phyloP scores from a whole-genome alignment of 2,113 vertebrate genomes.

The Hemiprocne comata region DNA sequence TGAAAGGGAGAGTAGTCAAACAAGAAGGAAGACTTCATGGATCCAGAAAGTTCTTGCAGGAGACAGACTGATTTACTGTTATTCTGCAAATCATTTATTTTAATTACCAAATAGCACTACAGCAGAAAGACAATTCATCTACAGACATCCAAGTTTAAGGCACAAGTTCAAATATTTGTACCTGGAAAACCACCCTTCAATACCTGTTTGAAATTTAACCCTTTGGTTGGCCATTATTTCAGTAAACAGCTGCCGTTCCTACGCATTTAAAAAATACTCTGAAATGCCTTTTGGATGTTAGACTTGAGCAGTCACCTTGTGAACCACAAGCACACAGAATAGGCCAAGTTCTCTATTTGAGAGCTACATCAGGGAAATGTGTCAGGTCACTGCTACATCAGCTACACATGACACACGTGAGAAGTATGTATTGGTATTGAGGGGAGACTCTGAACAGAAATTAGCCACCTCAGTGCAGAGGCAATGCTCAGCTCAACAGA shows the following conservation, averaged over 20 bases:
- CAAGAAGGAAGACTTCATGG: background rate
- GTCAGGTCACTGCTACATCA: background rate
- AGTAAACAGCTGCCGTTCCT: background rate
- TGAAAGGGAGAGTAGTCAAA: background rate
- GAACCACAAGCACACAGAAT: background rate
- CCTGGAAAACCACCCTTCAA: background rate
- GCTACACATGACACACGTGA: accelerated
- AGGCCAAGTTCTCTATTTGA: background rate
- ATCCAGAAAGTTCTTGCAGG: background rate
- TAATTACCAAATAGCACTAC: background rate
- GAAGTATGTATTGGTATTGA: background rate
- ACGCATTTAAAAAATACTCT: background rate
- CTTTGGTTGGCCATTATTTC: background rate
- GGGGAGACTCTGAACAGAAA: background rate
- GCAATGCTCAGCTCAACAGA: background rate
- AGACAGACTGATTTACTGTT: background rate
- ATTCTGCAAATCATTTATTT: background rate
- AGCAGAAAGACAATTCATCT: background rate
- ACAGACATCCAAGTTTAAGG: background rate
- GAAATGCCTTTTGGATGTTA: background rate
- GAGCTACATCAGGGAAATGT: background rate
- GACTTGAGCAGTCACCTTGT: background rate
- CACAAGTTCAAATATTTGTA: background rate
- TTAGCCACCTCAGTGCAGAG: background rate
- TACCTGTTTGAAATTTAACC: background rate